These are phyloP conservation scores for Plotosus lineatus DNA, from an alignment of 2,113 vertebrate genomes.

Conservation along the genomic window DNA sequence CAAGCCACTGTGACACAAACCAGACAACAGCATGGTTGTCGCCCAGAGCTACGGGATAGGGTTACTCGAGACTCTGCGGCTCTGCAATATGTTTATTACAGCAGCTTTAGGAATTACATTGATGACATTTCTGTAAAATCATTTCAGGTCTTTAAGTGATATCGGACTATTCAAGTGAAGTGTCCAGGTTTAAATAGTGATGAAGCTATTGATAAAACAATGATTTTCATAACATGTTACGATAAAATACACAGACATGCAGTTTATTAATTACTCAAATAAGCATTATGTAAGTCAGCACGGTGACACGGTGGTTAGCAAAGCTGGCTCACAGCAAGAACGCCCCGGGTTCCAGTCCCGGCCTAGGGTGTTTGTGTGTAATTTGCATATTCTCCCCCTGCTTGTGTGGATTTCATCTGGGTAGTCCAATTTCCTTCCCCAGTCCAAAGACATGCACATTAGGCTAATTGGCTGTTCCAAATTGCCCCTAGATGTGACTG, in stretches of 20 bases:
- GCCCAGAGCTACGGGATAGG: background rate
- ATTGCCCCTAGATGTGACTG: too few relatives aligned
- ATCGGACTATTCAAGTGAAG: background rate
- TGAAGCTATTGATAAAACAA: background rate
- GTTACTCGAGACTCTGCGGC: background rate
- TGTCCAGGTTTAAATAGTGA: background rate
- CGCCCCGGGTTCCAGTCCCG: too few relatives aligned
- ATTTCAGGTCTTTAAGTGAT: background rate
- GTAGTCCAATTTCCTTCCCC: too few relatives aligned
- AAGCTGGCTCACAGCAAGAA: too few relatives aligned
- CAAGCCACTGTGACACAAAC: background rate
- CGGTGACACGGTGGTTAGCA: too few relatives aligned
- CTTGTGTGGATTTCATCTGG: too few relatives aligned
- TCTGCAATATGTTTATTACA: slow-evolving; percentile 4
- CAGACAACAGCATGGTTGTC: background rate
- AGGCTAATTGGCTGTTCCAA: too few relatives aligned
- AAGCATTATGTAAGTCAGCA: too few relatives aligned
- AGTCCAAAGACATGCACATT: too few relatives aligned
- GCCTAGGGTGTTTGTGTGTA: too few relatives aligned
- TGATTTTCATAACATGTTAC: background rate
- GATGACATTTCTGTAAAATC: background rate
- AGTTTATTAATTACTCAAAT: background rate
- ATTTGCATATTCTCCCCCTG: too few relatives aligned
- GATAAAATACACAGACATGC: background rate
- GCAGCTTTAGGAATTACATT: background rate